Base-by-base conservation (phyloP, 2,888 invertebrate species). In the Drosophila suboccidentalis region DNA sequence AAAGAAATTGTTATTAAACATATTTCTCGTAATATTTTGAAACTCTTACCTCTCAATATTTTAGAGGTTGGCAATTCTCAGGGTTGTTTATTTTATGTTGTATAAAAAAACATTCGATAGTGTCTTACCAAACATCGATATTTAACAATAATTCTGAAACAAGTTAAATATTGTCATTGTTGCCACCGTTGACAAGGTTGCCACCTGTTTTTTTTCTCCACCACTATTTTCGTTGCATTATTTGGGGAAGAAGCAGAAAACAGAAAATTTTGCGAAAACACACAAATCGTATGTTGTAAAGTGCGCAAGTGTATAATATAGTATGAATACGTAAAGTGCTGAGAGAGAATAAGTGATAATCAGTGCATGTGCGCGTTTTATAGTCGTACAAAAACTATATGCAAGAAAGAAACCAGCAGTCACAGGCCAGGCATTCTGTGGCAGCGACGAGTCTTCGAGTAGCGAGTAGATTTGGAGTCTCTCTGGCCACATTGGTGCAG, bases 381-480 rank as follows among this genome's bases (percentile, higher is more conserved):
- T 34, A 47, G 43, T 34, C 15, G 15, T 15, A 26, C 13, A 44
- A 58, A 59, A 77, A 69, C 66, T 78, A 69, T 67, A 82, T 83
- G 82, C 79, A 78, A 70, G 66, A 67, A 76, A 76, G 68, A 65
- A 76, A 79, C 19, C 65, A 72, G 79, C 78, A 78, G 74, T 61
- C 65, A 73, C 55, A 73, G 38, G 38, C 38, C 38, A 38, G 38
- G 76, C 68, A 78, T 73, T 78, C 73, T 73, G 64, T 84, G 85
- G 72, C 85, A 82, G 79, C 73, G 73, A 78, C 82, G 87, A 84
- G 81, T 80, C 55, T 55, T 82, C 63, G 62, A 71, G 60, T 73
- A 84, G 62, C 83, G 83, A 83, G 83, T 81, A 75, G 65, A 72
- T 55, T 55, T 68, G 81, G 73, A 79, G 77, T 73, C 76, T 76